Conservation (phyloP, 1,140 invertebrate species). For the Trissolcus basalis region DNA sequence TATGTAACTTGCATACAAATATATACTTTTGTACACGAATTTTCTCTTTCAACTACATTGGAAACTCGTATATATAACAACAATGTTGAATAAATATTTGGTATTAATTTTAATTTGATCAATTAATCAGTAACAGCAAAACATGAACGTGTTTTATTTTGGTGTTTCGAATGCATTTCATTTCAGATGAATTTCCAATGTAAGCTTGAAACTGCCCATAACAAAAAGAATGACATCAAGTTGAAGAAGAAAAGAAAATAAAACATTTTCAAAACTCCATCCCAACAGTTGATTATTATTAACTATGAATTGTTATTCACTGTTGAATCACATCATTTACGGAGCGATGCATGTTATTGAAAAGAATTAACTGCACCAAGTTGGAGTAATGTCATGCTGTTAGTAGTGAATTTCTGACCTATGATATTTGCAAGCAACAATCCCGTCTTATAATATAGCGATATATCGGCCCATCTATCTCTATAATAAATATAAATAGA, state of each 20-base stretch:
- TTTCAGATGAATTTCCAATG: too few relatives aligned
- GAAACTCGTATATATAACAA: too few relatives aligned
- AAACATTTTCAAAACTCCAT: slow-evolving; percentile 45
- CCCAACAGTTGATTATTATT: slow-evolving; percentile 5
- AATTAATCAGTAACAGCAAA: too few relatives aligned
- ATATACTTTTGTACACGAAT: neutral
- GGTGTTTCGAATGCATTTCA: too few relatives aligned
- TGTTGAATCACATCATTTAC: too few relatives aligned
- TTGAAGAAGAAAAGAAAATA: neutral
- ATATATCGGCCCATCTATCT: slow-evolving; percentile 16
- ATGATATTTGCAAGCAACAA: slow-evolving; percentile 17
- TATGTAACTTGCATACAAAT: slow-evolving; percentile 9
- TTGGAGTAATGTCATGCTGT: slow-evolving; percentile 72
- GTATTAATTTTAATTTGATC: too few relatives aligned
- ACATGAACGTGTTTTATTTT: too few relatives aligned
- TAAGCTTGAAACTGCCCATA: too few relatives aligned
- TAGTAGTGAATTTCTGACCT: slow-evolving; percentile 64
- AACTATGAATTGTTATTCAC: too few relatives aligned
- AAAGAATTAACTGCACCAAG: slow-evolving; percentile 3
- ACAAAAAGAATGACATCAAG: too few relatives aligned
- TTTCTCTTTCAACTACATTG: too few relatives aligned
- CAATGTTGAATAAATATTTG: too few relatives aligned
- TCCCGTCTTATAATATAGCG: slow-evolving; percentile 9
- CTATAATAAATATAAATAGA: slow-evolving; percentile 2
- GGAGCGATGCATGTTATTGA: slow-evolving; percentile 4